phyloP scores from a whole-genome alignment of 2,113 vertebrate species.

The Nyctibius bracteatus region DNA sequence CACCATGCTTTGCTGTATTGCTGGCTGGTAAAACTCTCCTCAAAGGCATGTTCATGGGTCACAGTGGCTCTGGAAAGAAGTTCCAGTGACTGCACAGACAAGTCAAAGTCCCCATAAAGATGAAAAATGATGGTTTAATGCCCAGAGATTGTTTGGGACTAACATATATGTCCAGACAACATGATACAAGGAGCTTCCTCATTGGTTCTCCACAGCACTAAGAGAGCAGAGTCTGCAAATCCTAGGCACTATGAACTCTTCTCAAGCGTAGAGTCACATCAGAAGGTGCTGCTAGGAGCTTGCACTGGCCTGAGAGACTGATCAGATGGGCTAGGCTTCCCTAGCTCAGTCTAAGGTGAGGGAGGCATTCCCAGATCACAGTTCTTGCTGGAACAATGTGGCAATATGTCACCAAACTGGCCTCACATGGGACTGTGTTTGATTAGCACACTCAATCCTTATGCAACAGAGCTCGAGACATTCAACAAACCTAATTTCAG shows the following conservation, averaged over 20 bases:
- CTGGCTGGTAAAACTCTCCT: neutral
- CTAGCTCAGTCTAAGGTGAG: neutral
- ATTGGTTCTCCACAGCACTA: neutral
- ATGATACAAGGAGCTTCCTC: neutral
- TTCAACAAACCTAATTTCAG: neutral
- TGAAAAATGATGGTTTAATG: neutral
- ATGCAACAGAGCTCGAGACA: neutral
- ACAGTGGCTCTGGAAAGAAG: neutral
- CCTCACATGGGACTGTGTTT: neutral
- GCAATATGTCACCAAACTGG: neutral
- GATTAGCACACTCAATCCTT: neutral
- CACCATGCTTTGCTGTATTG: neutral
- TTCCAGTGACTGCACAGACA: neutral
- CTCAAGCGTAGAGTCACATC: neutral
- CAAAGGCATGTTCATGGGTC: neutral
- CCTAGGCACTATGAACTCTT: neutral
- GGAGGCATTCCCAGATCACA: neutral
- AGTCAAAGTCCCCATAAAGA: neutral
- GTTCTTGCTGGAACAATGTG: neutral
- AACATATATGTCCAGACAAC: neutral
- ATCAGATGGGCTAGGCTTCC: neutral
- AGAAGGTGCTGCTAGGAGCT: neutral
- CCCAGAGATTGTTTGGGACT: neutral
- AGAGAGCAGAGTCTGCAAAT: neutral
- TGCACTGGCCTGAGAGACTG: neutral